Evolutionary conservation across 2,888 invertebrate species (phyloP).

Genomic region (Caenorhabditis virilis): DNA sequence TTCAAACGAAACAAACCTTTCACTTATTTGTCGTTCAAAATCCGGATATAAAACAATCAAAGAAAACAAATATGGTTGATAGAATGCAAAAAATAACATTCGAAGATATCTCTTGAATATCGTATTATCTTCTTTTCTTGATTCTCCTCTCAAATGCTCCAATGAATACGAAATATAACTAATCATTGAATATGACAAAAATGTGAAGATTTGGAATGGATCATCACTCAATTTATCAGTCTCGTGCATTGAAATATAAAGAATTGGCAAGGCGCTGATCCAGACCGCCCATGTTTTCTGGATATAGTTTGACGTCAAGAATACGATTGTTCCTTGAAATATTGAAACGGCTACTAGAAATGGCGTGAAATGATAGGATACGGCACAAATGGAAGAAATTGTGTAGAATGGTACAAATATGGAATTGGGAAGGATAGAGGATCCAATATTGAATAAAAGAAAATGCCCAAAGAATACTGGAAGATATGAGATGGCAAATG

Average conservation of each 20-base stretch:
- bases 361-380: conserved; percentile 52
- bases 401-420: conserved; percentile 48
- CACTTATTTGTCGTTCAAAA: conserved; percentile 61
- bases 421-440: conserved; percentile 42
- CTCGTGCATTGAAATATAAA: conserved; percentile 64
- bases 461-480: conserved; percentile 58
- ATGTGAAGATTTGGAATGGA: conserved; percentile 68
- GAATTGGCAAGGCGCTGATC: conserved; percentile 61
- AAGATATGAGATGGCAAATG: conserved; percentile 54
- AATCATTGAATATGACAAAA: conserved; percentile 69
- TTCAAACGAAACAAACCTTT: conserved; percentile 28
- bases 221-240: conserved; percentile 40
- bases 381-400: conserved; percentile 50
- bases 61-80: conserved; percentile 70
- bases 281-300: conserved; percentile 56
- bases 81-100: conserved; percentile 70
- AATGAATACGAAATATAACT: conserved; percentile 69
- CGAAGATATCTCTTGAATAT: conserved; percentile 47
- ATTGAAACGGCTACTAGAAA: conserved; percentile 54
- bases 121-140: conserved; percentile 44
- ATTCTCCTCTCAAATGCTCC: conserved; percentile 51
- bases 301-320: conserved; percentile 43
- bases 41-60: conserved; percentile 69
- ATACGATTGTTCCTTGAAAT: conserved; percentile 57
- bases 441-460: conserved; percentile 62